Conservation (phyloP, 2,888 invertebrate genomes). For the Druceiella hillmani region DNA sequence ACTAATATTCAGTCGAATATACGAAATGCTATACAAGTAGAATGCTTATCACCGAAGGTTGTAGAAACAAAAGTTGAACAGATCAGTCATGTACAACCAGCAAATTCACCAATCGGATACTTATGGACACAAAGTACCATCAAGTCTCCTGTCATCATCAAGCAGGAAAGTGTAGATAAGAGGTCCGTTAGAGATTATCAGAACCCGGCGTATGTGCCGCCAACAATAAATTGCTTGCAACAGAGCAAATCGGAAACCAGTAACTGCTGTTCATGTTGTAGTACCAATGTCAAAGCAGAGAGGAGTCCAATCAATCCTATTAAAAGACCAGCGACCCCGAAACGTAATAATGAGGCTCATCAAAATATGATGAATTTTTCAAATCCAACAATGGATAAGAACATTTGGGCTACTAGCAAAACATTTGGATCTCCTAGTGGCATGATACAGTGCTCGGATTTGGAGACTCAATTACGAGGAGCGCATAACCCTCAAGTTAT, state of each 20-base stretch:
- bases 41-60: too few species aligned
- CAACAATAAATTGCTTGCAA: too few species aligned
- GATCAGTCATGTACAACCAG: conserved; percentile 13
- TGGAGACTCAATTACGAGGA: conserved; percentile 18
- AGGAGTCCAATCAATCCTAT: conserved; percentile 10
- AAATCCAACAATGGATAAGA: too few species aligned
- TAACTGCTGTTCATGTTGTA: too few species aligned
- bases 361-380: too few species aligned
- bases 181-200: conserved; percentile 29
- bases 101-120: conserved; percentile 42
- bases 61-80: background rate
- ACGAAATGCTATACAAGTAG: too few species aligned
- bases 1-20: too few species aligned
- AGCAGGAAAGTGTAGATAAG: conserved; percentile 30
- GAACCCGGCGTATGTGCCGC: conserved; percentile 26
- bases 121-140: conserved; percentile 45
- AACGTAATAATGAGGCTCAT: conserved; percentile 5
- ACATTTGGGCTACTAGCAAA: too few species aligned
- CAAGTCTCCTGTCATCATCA: conserved; percentile 16
- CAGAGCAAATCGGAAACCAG: too few species aligned
- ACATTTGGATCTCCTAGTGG: conserved; percentile 13
- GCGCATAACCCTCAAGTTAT: too few species aligned
- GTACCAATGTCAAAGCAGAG: conserved; percentile 20
- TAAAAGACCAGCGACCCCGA: conserved; percentile 7
- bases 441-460: conserved; percentile 24